phyloP scores from a whole-genome alignment of 2,888 invertebrate genomes.

The Volucella bombylans region DNA sequence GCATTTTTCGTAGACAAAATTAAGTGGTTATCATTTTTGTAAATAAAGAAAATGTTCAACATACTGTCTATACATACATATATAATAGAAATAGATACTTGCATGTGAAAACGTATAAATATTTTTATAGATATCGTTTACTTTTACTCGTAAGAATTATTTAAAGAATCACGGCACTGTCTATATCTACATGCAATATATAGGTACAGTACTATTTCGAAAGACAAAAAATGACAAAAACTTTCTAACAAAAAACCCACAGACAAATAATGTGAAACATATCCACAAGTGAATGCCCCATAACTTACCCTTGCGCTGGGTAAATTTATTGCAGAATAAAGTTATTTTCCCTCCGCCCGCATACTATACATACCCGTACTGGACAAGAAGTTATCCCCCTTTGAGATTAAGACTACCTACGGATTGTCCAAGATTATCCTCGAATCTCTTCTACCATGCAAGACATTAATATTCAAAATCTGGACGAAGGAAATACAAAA shows the following conservation, averaged over 20 bases:
- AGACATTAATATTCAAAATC: constrained; percentile 69
- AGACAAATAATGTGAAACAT: constrained; percentile 50
- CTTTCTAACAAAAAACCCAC: constrained; percentile 31
- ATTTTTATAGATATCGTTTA: no score
- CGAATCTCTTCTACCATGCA: constrained; percentile 43
- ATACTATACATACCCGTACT: neutral
- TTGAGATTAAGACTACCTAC: constrained; percentile 20
- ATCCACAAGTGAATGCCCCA: constrained; percentile 52
- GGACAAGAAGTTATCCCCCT: constrained; percentile 12
- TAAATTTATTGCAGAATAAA: constrained; percentile 49
- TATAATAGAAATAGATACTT: no score
- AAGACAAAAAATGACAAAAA: neutral
- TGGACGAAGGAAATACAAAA: constrained; percentile 44
- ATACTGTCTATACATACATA: no score
- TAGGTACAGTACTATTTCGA: neutral
- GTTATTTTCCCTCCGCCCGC: constrained; percentile 7
- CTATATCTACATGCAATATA: no score
- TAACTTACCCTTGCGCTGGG: constrained; percentile 51
- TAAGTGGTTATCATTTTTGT: neutral
- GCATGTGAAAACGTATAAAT: no score
- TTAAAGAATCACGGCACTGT: no score
- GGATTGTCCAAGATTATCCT: constrained; percentile 63
- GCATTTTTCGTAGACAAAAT: constrained; percentile 43
- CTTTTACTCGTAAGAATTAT: no score
- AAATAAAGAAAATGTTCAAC: neutral